Evolutionary conservation across 2,113 vertebrate genomes (phyloP), one percentile per base, ranked within the genome.

Genomic region (Phyllopteryx taeniolatus): DNA sequence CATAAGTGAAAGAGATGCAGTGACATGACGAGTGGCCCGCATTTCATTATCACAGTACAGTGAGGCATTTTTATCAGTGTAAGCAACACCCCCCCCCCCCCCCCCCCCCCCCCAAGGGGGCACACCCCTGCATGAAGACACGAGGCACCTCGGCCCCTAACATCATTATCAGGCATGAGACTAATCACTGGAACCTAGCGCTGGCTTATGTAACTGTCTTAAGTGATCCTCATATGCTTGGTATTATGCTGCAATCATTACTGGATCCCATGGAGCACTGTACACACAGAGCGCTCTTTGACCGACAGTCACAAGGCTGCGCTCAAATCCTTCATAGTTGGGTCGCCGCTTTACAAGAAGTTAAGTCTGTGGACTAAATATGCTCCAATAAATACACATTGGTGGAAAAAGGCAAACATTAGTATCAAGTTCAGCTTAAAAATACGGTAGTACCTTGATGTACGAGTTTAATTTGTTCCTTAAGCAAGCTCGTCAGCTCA

Each of bases 151-250:
- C 14, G n/a, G 76, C 64, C 73, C 79, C 71, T 79, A 69, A 57
- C 69, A 62, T 67, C 71, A 77, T 66, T 68, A 77, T 76, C 79
- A 76, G 63, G 65, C 74, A 76, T 68, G 27, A 56, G 56, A 74
- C 49, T 43, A 65, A 68, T 63, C 22, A 62, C 77, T 74, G 72
- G 67, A 71, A 76, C 79, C 78, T 71, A 60, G 73, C 77, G 69
- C 46, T 71, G n/a, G 77, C 77, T 91, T 92, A 86, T 71, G 60
- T 82, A 89, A 90, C 79, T 27, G 70, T 74, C 79, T 87, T 64
- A 85, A 90, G 91, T 82, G 57, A 88, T 85, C 75, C 74, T 86
- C 83, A 82, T 83, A 81, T 78, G 86, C 61, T 44, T 73, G 78
- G 78, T 84, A 86, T 86, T 88, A 77, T 74, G 74, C 70, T 79